A percentile compares a stretch with the other conserved stretches of the same genome.
Conservation (phyloP, 1,140 invertebrate species). For the Bombus impatiens region DNA sequence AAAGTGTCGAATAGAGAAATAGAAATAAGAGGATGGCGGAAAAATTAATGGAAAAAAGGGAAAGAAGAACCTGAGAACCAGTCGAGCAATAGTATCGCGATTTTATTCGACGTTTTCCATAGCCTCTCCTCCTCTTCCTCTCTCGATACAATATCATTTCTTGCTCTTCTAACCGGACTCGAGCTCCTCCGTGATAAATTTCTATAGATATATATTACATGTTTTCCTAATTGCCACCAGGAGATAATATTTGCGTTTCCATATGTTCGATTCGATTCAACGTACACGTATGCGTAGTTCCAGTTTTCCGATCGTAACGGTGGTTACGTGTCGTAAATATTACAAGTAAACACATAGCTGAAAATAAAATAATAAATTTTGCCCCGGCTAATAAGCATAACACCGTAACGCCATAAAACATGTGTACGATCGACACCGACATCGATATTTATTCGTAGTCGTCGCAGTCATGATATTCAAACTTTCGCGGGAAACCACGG, state of each 20-base stretch:
- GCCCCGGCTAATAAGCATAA: neutral
- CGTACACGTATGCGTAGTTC: neutral
- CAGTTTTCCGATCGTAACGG: neutral
- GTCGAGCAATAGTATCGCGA: neutral
- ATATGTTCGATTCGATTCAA: neutral
- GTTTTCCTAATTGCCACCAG: neutral
- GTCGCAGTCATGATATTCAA: neutral
- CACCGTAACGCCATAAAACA: too few species aligned
- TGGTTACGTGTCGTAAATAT: neutral
- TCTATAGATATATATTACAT: neutral
- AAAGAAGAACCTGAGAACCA: neutral
- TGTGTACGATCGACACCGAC: neutral
- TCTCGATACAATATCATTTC: too few species aligned
- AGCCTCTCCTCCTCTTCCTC: neutral
- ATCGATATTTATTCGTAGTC: neutral
- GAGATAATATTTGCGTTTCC: neutral
- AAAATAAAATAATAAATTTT: neutral
- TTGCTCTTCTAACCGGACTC: neutral
- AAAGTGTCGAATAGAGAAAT: neutral
- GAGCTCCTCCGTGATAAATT: fast-evolving
- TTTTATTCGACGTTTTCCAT: neutral
- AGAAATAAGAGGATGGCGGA: neutral
- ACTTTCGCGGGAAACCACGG: too few species aligned
- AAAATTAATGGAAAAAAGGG: neutral
- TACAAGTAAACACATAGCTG: neutral